Percentiles rank a stretch among this genome's conserved stretches.
Evolutionary conservation across 2,113 vertebrate species (phyloP).

Genomic region (Fulica atra): DNA sequence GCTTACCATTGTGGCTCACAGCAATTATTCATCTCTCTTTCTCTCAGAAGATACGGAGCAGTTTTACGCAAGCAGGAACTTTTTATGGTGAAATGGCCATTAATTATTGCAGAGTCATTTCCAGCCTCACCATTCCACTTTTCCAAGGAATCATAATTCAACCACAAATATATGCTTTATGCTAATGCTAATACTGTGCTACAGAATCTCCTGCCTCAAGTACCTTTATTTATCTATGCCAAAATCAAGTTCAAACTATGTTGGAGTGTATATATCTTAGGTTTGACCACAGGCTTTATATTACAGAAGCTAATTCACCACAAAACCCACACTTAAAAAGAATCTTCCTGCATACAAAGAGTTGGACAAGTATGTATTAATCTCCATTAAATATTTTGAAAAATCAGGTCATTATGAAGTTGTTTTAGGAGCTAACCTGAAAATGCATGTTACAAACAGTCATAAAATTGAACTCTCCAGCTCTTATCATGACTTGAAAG

Average conservation of each 20-base stretch:
- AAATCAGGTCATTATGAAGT: not conserved
- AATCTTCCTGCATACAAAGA: not conserved
- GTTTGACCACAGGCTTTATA: constrained; percentile 8
- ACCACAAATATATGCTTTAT: constrained; percentile 7
- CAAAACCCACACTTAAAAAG: not conserved
- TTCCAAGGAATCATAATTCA: not conserved
- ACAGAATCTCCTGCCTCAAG: not conserved
- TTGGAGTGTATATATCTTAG: not conserved
- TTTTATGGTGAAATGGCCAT: constrained; percentile 39
- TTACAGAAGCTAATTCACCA: not conserved
- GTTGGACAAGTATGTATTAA: not conserved
- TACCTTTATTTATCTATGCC: constrained; percentile 1
- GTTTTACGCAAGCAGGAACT: constrained; percentile 20
- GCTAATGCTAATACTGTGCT: not conserved
- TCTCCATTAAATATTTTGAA: not conserved
- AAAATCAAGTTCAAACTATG: not conserved
- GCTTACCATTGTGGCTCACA: constrained; percentile 21
- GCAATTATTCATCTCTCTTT: constrained; percentile 15
- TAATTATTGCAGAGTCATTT: constrained; percentile 36
- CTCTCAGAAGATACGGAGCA: not conserved
- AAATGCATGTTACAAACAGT: not conserved
- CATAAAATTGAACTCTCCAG: not conserved
- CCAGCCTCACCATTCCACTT: constrained; percentile 14
- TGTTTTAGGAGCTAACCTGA: constrained; percentile 3
- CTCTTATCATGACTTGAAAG: not conserved